Evolutionary conservation across 2,888 invertebrate species (phyloP), one percentile per base, ranked within the genome.

Genomic region (Apodemia hepburni): DNA sequence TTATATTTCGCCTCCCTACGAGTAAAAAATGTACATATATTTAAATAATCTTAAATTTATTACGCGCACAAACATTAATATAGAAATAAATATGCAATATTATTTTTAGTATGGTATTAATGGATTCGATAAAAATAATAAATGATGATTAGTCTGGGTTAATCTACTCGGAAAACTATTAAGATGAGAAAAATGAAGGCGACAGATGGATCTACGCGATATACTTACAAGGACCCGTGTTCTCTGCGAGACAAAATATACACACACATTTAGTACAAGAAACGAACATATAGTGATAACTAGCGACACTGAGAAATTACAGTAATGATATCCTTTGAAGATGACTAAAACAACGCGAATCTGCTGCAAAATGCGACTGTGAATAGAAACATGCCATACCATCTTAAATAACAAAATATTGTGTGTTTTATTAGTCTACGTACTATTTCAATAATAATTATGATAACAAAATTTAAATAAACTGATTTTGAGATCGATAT

Each of bases 141-240:
- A 38, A 38, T 38, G 12, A 38, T 38, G 38, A 38, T 38, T 38
- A 38, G 38, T 38, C 38, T 38, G 35, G 35, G 11, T 38, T 38
- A 38, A 38, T 38, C 35, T 38, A 38, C 35, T 38, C 35, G 11
- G 35, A 58, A 29, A 58, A 61, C 27, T 58, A 45, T 61, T 17
- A 27, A 45, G 57, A 61, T 35, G 35, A 61, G n/a, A 61, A n/a
- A 61, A 27, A 33, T 57, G 58, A 60, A 58, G 33, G 18, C 22
- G 59, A 77, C 74, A 71, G 61, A 70, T 73, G 73, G 67, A 68
- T 71, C 77, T 75, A 78, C 71, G 70, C 69, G 71, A 71, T 67
- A 83, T 90, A 90, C 90, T 90, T 85, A 90, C 90, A 87, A 80
- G 89, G 84, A 79, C 88, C 89, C 82, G 89, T 85, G 87, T 86